phyloP scores from a whole-genome alignment of 2,113 vertebrate species.

The Neotoma lepida region DNA sequence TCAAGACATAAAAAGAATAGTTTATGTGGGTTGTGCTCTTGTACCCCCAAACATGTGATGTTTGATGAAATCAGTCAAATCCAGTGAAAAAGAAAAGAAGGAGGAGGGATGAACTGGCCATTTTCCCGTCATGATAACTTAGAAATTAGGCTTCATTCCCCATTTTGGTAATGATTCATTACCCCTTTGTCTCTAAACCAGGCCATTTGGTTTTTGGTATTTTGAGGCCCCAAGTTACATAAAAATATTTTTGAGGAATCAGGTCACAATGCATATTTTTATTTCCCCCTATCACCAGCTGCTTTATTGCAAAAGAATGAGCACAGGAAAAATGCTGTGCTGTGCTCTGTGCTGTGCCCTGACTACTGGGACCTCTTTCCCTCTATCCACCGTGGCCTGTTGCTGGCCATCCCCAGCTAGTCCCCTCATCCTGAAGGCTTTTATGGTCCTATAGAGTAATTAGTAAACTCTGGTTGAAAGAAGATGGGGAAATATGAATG shows the following conservation, averaged over 20 bases:
- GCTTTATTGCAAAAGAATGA: neutral
- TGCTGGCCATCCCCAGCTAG: neutral
- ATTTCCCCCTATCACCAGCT: neutral
- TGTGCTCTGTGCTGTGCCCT: neutral
- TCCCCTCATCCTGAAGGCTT: neutral
- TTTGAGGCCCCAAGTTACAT: neutral
- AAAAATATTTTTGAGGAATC: neutral
- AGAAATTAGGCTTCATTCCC: neutral
- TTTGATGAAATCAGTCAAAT: neutral
- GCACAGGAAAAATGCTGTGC: neutral
- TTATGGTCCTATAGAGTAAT: neutral
- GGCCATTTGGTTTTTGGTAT: neutral
- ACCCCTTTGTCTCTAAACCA: neutral
- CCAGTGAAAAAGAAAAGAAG: neutral
- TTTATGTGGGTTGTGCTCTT: neutral
- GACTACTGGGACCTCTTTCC: neutral
- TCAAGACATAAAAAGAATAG: conserved; percentile 16
- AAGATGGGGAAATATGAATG: neutral
- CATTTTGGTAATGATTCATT: neutral
- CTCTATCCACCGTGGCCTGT: neutral
- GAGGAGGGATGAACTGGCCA: neutral
- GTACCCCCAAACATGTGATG: neutral
- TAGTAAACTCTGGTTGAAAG: neutral
- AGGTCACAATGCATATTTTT: neutral
- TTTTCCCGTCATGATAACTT: neutral